These are phyloP conservation scores for Prorops nasuta DNA, from an alignment of 1,140 invertebrate genomes.

Conservation along the genomic window DNA sequence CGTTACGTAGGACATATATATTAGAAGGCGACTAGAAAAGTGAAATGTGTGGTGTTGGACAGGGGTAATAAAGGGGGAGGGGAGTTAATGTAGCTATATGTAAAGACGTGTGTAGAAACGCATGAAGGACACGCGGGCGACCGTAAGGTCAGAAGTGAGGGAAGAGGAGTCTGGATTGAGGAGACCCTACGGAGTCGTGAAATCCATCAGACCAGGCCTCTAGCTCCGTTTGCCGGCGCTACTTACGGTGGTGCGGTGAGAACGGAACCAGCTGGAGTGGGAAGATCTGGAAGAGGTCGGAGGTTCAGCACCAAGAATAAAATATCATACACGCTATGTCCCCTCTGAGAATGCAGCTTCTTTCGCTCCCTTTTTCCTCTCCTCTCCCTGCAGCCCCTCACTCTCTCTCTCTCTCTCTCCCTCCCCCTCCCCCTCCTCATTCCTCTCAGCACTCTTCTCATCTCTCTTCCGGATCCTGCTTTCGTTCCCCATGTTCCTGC, in stretches of 20 bases:
- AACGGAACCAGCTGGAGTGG: conserved; percentile 29
- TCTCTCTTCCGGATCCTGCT: too few species aligned
- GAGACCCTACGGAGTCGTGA: conserved; percentile 46
- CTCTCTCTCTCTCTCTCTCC: conserved; percentile 7
- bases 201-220: conserved; percentile 45
- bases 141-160: conserved; percentile 25
- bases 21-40: too few species aligned
- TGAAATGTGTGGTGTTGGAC: too few species aligned
- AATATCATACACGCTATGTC: conserved; percentile 44
- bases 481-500: conserved; percentile 16
- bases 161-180: conserved; percentile 41
- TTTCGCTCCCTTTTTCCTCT: conserved; percentile 18
- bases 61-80: too few species aligned
- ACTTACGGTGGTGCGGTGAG: conserved; percentile 34
- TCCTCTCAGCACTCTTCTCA: too few species aligned
- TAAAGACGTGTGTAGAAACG: conserved; percentile 25
- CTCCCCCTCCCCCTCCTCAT: too few species aligned
- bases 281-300: conserved; percentile 18
- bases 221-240: conserved; percentile 33
- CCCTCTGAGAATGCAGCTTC: conserved; percentile 32
- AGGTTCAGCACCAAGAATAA: conserved; percentile 32
- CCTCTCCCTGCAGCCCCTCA: conserved; percentile 10
- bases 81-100: conserved; percentile 21
- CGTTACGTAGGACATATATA: too few species aligned
- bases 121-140: conserved; percentile 21